Conservation (phyloP, 2,888 invertebrate species). For the Heteropelma amictum region DNA sequence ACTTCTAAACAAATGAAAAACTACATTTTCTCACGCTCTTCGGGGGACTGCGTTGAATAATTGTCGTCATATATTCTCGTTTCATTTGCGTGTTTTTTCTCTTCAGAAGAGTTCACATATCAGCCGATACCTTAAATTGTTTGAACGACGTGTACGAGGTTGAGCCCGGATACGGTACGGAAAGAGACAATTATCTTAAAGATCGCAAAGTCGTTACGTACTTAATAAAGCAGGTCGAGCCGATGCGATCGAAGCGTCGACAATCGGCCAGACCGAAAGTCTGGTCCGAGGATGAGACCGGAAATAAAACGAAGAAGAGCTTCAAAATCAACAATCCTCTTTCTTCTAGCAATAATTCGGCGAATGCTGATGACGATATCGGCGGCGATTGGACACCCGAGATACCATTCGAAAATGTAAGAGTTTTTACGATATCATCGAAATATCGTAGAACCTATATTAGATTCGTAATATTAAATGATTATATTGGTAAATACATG, state of each 20-base stretch:
- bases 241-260: conserved; percentile 81
- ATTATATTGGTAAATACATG: too few species aligned
- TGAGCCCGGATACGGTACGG: conserved; percentile 93
- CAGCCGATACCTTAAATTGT: conserved; percentile 91
- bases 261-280: conserved; percentile 78
- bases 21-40: not conserved
- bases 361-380: conserved; percentile 86
- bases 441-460: too few species aligned
- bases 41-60: not conserved
- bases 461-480: too few species aligned
- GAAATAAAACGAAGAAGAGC: conserved; percentile 75
- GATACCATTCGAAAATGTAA: conserved; percentile 94
- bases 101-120: conserved; percentile 96
- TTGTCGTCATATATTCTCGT: not conserved
- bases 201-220: conserved; percentile 93
- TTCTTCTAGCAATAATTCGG: conserved; percentile 67
- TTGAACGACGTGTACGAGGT: conserved; percentile 94
- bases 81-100: conserved; percentile 44
- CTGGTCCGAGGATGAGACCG: conserved; percentile 68
- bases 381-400: conserved; percentile 94
- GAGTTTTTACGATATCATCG: conserved; percentile 54
- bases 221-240: conserved; percentile 90
- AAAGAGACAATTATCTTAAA: conserved; percentile 89
- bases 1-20: not conserved
- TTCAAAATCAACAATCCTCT: conserved; percentile 71